Evolutionary conservation across 2,113 vertebrate species (phyloP).

Genomic region (Leucosticte australis): DNA sequence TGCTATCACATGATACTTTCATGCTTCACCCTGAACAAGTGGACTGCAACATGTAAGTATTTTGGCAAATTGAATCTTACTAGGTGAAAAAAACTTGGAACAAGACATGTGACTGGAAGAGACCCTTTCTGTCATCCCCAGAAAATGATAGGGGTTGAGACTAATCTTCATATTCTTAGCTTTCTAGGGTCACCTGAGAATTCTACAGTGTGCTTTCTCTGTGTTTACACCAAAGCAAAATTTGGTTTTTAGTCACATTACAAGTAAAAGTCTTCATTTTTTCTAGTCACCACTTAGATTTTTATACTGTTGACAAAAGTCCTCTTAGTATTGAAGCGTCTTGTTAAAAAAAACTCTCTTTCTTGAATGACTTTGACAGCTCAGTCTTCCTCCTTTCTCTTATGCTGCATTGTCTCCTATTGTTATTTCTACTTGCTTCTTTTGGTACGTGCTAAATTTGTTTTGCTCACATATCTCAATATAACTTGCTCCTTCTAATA

Average conservation of each 20-base stretch:
- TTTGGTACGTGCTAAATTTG: rapidly evolving
- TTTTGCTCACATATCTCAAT: not conserved
- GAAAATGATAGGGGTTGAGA: not conserved
- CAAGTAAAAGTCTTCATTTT: not conserved
- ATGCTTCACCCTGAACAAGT: not conserved
- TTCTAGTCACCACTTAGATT: not conserved
- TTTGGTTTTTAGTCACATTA: not conserved
- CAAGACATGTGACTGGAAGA: rapidly evolving
- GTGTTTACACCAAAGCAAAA: not conserved
- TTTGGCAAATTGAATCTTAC: not conserved
- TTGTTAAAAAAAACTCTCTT: not conserved
- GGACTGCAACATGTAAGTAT: not conserved
- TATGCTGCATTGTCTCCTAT: not conserved
- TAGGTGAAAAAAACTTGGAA: not conserved
- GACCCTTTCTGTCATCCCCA: rapidly evolving
- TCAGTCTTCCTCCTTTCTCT: not conserved
- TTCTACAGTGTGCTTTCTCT: not conserved
- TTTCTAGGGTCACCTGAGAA: not conserved
- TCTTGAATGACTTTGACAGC: not conserved
- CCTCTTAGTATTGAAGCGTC: not conserved
- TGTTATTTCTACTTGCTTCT: not conserved
- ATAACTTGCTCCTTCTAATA: not conserved
- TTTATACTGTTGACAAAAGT: not conserved
- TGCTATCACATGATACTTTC: not conserved
- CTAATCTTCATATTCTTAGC: not conserved